Evolutionary conservation across 2,113 vertebrate genomes (phyloP), one percentile per base, ranked within the genome.

Genomic region (Pangasianodon gigas): DNA sequence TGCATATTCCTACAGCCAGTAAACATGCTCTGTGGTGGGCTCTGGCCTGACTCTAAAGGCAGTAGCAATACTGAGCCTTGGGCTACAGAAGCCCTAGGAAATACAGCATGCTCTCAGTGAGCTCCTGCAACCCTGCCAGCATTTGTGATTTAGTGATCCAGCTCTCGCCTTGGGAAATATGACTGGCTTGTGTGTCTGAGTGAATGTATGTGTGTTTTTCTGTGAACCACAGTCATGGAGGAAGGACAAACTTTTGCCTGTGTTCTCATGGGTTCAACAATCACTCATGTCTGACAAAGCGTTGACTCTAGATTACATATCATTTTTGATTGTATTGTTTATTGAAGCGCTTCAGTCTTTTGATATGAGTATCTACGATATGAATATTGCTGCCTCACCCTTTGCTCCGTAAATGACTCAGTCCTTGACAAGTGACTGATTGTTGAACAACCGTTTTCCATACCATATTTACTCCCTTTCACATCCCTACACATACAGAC

Each of bases 1-100:
- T 94, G 94, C 94, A 94, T 94, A 96, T 95, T 95, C 95, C 95
- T 94, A 75, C 88, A 90, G 92, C 95, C 93, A 93, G 93, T 95
- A 95, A 95, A 95, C 95, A 96, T 87, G 87, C 71, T 87, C 65
- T 71, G 82, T 85, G 84, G 85, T 83, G 65, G 80, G 65, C 62
- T 62, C 88, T 81, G 54, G 46, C 88, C 58, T n/a, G 77, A 90
- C 91, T 88, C 82, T 84, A 84, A 75, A 90, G 62, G 71, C 46
- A 62, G 62, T 9, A 75, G 86, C 48, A 77, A 6, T 41, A 80
- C 71, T 79, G 60, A 81, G 62, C 19, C 26, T 75, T 74, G 82
- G 48, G 81, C 62, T 41, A 75, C 80, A 65, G 71, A 71, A 79
- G 44, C 62, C 18, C 60, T 80, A 88, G 77, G 60, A 84, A 84